A percentile compares a stretch with the other conserved stretches of the same genome.
These are phyloP conservation scores for Phycodurus eques DNA, from an alignment of 2,113 vertebrate species.

Conservation along the genomic window DNA sequence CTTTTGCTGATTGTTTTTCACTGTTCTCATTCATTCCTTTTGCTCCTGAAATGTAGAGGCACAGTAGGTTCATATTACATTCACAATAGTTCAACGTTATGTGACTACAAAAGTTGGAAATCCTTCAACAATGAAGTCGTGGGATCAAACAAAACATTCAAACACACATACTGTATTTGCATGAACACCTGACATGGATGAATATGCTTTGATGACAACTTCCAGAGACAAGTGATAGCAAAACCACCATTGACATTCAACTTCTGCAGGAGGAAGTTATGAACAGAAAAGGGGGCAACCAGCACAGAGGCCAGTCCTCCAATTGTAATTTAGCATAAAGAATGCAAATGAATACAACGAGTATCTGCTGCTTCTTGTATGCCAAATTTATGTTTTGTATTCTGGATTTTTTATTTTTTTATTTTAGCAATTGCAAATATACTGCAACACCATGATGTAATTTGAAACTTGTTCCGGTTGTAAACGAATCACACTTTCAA, in stretches of 20 bases:
- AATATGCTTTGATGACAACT: neutral
- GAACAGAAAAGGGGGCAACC: neutral
- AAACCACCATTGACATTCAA: neutral
- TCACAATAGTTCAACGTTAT: neutral
- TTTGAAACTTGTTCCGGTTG: neutral
- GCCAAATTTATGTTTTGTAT: neutral
- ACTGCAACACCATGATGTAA: neutral
- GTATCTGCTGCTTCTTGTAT: neutral
- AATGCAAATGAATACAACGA: neutral
- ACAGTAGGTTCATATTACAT: neutral
- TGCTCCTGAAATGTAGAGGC: constrained; percentile 51
- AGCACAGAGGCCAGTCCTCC: neutral
- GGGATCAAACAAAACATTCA: neutral
- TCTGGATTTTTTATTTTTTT: neutral
- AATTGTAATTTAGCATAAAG: neutral
- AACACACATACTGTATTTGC: neutral
- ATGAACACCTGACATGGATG: no score
- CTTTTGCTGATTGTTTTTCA: constrained; percentile 65
- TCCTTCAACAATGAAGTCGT: neutral
- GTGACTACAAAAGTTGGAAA: neutral
- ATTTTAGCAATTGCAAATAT: neutral
- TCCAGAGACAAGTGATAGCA: neutral
- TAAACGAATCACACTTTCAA: neutral
- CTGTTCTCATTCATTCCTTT: constrained; percentile 76
- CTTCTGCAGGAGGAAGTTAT: neutral